Evolutionary conservation across 1,140 invertebrate species (phyloP), one percentile per base, ranked within the genome.

Genomic region (Odontomachus brunneus): DNA sequence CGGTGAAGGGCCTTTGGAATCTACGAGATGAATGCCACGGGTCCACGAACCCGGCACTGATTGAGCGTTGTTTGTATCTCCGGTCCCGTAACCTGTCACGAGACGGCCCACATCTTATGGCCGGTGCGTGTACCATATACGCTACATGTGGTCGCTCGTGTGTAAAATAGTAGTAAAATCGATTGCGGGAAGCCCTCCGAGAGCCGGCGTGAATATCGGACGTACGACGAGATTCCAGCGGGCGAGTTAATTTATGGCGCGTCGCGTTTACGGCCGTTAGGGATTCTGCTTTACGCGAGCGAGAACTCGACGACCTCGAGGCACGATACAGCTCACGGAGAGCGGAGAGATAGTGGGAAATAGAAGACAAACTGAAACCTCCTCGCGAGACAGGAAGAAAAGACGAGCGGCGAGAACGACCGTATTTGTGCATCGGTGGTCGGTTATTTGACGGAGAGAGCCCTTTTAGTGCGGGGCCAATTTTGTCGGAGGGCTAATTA

Each of bases 211-310:
- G 51, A 76, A 76, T 69, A 67, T 80, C 75, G 33, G 33, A 80
- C 22, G 29, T 7, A 57, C 63, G 63, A 67, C 22, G 38, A 57
- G 75, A 80, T 80, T 48, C 65, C 55, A 15, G 33, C 14, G 22
- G 26, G 48, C 63, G 17, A 71, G 65, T 80, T 80, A 80, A 80
- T 80, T 69, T 80, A 80, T 29, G 75, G 12, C 51, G 69, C 19
- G 65, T 71, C 75, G 75, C 38, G 65, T 71, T 80, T 80, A 80
- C 19, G 33, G 51, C 53, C 69, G 66, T 71, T 57, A 38, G 69
- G 33, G 49, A 59, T 69, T 80, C 66, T 71, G n/a, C 49, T 78
- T 69, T 78, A 80, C 14, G 63, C n/a, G 24, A 24, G 69, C n/a
- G 51, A 67, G 51, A 69, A 78, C 63, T 53, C 75, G 29, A 69